Conservation (phyloP, 2,888 invertebrate genomes). For the Calameuta pallipes region DNA sequence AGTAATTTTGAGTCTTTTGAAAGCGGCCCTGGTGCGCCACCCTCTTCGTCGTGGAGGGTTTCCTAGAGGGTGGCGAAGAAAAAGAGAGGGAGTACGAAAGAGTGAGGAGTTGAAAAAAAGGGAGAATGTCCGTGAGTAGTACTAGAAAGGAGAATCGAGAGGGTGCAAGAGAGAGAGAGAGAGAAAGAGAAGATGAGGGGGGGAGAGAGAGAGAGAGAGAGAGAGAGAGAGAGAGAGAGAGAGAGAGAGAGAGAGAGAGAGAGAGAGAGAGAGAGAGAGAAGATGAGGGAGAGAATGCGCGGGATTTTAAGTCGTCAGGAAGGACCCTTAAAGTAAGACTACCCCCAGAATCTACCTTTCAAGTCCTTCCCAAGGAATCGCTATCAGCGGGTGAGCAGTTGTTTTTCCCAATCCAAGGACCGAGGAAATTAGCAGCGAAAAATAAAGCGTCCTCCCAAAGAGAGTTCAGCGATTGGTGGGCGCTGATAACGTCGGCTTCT, state of each 20-base stretch:
- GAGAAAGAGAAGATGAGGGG: not conserved
- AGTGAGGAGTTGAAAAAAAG: not conserved
- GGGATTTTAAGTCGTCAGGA: slow-evolving; percentile 29
- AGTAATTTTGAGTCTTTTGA: slow-evolving; percentile 75
- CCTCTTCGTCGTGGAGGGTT: slow-evolving; percentile 15
- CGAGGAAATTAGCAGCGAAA: slow-evolving; percentile 50
- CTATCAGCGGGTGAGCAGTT: slow-evolving; percentile 50
- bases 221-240: slow-evolving; percentile 12
- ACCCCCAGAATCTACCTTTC: not conserved
- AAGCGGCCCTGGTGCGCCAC: slow-evolving; percentile 51
- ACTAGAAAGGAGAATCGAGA: not conserved
- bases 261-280: slow-evolving; percentile 12
- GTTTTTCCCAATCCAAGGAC: slow-evolving; percentile 47
- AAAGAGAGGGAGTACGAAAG: not conserved
- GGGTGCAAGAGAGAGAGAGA: not conserved
- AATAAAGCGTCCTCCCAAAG: slow-evolving; percentile 15
- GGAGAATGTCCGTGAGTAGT: not conserved
- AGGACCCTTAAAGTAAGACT: slow-evolving; percentile 10
- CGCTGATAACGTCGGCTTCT: not conserved
- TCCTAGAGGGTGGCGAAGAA: slow-evolving; percentile 12
- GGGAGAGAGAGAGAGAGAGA: slow-evolving; percentile 14
- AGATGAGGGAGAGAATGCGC: slow-evolving; percentile 28
- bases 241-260: not conserved
- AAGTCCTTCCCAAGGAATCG: slow-evolving; percentile 15
- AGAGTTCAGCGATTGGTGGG: not conserved